phyloP scores from a whole-genome alignment of 2,797 vertebrate genomes.

The Nannoperca obscura region DNA sequence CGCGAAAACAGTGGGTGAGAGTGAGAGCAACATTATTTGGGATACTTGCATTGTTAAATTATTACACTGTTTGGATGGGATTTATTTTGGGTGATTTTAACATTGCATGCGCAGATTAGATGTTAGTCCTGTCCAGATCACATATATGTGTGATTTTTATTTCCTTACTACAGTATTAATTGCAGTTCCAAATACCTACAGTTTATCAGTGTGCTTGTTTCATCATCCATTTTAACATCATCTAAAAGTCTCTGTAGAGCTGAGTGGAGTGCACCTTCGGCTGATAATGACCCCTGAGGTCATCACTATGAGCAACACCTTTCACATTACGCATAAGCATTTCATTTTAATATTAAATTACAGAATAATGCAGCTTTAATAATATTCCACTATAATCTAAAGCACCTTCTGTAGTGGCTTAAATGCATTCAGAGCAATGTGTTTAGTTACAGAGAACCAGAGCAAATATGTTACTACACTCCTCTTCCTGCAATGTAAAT shows the following conservation, averaged over 20 bases:
- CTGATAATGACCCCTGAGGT: not conserved
- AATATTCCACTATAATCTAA: not conserved
- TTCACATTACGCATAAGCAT: not conserved
- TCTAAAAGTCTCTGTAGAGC: not conserved
- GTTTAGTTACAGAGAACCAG: not conserved
- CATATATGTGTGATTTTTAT: not conserved
- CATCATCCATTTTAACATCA: no score
- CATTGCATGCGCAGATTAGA: not conserved
- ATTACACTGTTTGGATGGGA: not conserved
- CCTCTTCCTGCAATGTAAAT: not conserved
- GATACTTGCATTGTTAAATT: conserved; percentile 19
- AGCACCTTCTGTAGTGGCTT: no score
- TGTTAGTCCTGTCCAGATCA: not conserved
- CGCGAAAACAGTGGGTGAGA: conserved; percentile 47
- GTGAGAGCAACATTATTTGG: conserved; percentile 20
- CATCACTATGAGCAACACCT: not conserved
- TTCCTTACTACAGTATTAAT: not conserved
- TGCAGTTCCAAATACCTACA: not conserved
- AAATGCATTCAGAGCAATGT: not conserved
- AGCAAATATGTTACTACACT: not conserved
- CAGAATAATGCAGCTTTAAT: not conserved
- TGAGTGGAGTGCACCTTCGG: not conserved
- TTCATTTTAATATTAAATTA: not conserved
- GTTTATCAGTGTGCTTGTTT: not conserved
- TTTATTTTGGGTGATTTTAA: not conserved